These are phyloP conservation scores for Bombus ignitus DNA, from an alignment of 1,140 invertebrate species.

Conservation along the genomic window DNA sequence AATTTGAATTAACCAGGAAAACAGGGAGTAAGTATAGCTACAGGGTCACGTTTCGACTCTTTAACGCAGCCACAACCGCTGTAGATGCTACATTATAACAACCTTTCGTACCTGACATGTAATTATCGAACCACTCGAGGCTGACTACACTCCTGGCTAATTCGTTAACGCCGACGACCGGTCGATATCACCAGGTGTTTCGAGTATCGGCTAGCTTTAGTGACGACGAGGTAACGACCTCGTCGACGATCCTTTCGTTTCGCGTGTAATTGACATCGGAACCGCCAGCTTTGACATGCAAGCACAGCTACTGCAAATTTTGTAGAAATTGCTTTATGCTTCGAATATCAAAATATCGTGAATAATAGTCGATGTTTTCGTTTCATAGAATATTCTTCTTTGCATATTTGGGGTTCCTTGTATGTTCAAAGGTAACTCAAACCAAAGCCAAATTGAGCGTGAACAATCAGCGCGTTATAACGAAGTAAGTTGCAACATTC, in stretches of 20 bases:
- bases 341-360: not conserved
- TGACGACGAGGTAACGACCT: not conserved
- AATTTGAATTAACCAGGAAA: conserved; percentile 31
- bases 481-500: not conserved
- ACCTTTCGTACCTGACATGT: conserved; percentile 57
- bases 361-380: not conserved
- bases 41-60: conserved; percentile 19
- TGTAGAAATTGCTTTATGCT: not conserved
- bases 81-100: conserved; percentile 51
- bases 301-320: not conserved
- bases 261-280: conserved; percentile 12
- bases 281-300: not conserved
- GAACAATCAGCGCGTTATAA: too few relatives aligned
- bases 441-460: too few relatives aligned
- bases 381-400: too few relatives aligned
- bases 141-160: conserved; percentile 33
- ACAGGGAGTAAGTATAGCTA: not conserved
- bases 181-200: conserved; percentile 34
- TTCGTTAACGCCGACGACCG: conserved; percentile 25
- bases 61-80: conserved; percentile 29
- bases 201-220: conserved; percentile 8
- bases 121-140: conserved; percentile 56
- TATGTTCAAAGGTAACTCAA: too few relatives aligned
- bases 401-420: too few relatives aligned
- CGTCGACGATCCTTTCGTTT: not conserved